phyloP scores from a whole-genome alignment of 2,888 invertebrate species.

The Drosophila siamana region DNA sequence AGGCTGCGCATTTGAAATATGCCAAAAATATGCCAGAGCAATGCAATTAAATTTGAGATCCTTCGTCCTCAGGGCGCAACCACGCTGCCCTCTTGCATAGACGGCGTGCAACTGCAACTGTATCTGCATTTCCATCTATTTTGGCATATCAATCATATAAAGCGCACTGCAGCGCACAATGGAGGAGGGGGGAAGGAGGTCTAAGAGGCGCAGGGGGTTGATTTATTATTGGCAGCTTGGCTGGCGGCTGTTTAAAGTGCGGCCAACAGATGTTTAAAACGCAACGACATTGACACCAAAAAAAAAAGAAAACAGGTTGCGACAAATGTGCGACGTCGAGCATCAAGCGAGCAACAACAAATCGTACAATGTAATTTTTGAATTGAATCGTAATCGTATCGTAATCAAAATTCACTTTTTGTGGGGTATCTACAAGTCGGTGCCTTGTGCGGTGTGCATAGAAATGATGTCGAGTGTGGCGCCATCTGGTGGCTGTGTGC shows the following conservation, averaged over 20 bases:
- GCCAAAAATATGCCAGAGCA: slow-evolving; percentile 42
- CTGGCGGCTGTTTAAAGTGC: neutral
- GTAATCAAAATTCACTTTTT: no score
- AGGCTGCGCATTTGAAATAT: slow-evolving; percentile 26
- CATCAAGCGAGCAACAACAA: no score
- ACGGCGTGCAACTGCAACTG: slow-evolving; percentile 1
- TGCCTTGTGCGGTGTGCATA: no score
- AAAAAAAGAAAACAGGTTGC: no score
- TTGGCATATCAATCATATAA: slow-evolving; percentile 55
- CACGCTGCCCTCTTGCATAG: no score
- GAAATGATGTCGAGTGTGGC: neutral
- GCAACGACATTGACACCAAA: no score
- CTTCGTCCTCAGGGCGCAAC: no score
- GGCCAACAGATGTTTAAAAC: neutral
- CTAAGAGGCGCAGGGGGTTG: neutral
- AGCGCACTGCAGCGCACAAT: slow-evolving; percentile 29
- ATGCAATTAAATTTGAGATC: slow-evolving; percentile 56
- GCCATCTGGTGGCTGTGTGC: neutral
- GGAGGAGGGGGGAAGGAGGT: no score
- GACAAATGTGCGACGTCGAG: neutral
- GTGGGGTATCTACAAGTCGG: no score
- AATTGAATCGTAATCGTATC: no score
- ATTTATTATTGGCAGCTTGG: slow-evolving; percentile 5
- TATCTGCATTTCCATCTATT: slow-evolving; percentile 22
- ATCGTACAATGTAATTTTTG: no score